Base-by-base conservation (phyloP, 2,113 vertebrate genomes). In the Aythya baeri region DNA sequence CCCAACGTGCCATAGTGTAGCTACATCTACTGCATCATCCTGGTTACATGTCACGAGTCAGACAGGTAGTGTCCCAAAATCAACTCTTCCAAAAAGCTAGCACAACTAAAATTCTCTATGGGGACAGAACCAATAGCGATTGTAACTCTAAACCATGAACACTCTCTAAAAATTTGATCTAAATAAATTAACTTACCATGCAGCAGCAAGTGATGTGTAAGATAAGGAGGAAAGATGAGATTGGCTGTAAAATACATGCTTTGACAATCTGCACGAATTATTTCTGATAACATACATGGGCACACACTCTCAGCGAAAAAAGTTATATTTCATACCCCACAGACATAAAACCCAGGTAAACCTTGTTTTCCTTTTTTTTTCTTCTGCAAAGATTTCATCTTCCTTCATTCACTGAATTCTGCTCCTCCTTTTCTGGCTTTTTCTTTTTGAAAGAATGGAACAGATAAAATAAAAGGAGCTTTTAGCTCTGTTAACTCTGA, bases 11-110 rank as follows among this genome's bases (percentile, higher is more conserved):
- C 15, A 8, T 4, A 1, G 6, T 34, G 29, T 27, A 71, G 77
- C 16, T 62, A 25, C 34, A 32, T 23, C 11, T 17, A n/a, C 4
- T 5, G 4, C 57, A 2, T 1, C 1, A 0, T 11, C 32, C 61
- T 26, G 6, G 21, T 14, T 23, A 75, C 6, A 2, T 1, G 4
- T 59, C 57, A 9, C 9, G 5, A 20, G 23, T 41, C 81, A 52
- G 26, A 44, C 29, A 34, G 32, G 43, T 1, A 11, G 17, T 0
- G 1, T 11, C 17, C 10, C 31, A 15, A 54, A 14, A 77, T 11
- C 62, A 87, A 31, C 25, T 52, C 38, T 50, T 17, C 38, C 21
- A 2, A 1, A 70, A 14, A 0, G 2, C 16, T 66, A 50, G 26
- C 34, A 84, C 9, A 15, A 38, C 11, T 55, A 57, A 31, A 17